phyloP scores from a whole-genome alignment of 2,113 vertebrate genomes.

The Paradoxurus hermaphroditus region DNA sequence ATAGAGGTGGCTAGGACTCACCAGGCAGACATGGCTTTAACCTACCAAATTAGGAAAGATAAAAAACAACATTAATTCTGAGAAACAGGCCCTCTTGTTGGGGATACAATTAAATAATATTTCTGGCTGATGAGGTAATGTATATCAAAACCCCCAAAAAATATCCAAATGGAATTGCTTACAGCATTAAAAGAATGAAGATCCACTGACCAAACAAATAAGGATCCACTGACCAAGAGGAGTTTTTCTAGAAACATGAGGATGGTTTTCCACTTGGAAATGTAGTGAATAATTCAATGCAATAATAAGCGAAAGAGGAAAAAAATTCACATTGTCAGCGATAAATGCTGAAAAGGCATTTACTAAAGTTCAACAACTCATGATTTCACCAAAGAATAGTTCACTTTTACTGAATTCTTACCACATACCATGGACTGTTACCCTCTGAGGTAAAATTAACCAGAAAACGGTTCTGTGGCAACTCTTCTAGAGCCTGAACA shows the following conservation, averaged over 20 bases:
- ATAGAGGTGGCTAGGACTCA: not conserved
- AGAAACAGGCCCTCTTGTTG: not conserved
- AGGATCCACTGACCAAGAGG: not conserved
- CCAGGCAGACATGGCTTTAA: not conserved
- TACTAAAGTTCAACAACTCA: not conserved
- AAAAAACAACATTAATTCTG: not conserved
- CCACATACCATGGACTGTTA: not conserved
- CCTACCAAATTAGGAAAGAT: not conserved
- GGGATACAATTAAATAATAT: not conserved
- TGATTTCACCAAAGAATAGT: not conserved
- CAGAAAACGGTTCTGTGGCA: not conserved
- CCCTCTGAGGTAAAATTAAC: not conserved
- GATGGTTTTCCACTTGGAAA: not conserved
- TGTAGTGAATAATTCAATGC: not conserved
- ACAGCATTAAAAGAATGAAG: not conserved
- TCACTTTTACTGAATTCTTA: not conserved
- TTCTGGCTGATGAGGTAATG: not conserved
- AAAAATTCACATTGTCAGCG: not conserved
- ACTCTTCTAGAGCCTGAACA: not conserved
- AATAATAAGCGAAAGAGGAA: not conserved
- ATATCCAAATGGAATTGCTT: not conserved
- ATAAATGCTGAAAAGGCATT: not conserved
- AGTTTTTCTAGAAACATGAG: not conserved
- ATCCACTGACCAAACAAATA: not conserved
- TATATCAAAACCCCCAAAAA: not conserved